Conservation (phyloP, 2,797 vertebrate species). For the Myiotriccus ornatus region DNA sequence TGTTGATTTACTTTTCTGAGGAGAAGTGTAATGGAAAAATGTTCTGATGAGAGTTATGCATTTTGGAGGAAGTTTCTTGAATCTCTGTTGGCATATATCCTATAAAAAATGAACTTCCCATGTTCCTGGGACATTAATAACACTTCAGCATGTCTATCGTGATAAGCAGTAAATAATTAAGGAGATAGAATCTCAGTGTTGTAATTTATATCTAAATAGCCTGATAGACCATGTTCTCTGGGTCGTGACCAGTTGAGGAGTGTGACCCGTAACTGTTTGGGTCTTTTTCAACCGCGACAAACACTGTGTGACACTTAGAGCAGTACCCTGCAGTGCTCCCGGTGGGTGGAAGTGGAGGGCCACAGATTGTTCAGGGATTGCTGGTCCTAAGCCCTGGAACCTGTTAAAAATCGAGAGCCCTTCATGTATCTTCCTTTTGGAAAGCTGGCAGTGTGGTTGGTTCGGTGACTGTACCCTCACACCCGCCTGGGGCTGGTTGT, state of each 20-base stretch:
- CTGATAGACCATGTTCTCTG: rapidly evolving
- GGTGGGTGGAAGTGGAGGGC: rapidly evolving
- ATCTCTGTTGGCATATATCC: not conserved
- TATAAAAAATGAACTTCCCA: not conserved
- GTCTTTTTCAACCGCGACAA: not conserved
- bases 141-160: not conserved
- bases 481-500: not conserved
- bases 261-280: rapidly evolving
- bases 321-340: not conserved
- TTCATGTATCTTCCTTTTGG: not conserved
- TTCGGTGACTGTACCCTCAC: not conserved
- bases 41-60: not conserved
- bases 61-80: not conserved
- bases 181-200: not conserved
- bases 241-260: no score
- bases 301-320: rapidly evolving
- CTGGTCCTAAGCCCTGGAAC: not conserved
- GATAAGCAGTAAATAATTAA: not conserved
- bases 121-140: not conserved
- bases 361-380: not conserved
- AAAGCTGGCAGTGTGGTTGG: not conserved
- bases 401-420: not conserved
- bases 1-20: not conserved
- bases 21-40: not conserved
- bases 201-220: not conserved